Conservation (phyloP, 2,797 vertebrate species). For the Gephyroberyx darwinii region DNA sequence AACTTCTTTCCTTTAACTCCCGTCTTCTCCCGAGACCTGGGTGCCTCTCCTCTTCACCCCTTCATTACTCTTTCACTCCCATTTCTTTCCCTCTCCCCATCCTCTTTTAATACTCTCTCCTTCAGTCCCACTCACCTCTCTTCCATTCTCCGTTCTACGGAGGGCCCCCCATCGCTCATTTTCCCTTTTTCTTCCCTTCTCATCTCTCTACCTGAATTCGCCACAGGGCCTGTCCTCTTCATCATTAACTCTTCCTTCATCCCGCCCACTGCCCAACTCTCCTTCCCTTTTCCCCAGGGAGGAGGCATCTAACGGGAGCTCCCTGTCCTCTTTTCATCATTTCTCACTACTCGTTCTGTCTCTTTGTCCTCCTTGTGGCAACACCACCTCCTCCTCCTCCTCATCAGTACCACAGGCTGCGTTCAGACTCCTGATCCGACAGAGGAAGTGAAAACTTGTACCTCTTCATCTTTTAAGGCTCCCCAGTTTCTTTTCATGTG, state of each 20-base stretch:
- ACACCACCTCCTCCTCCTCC: slow-evolving; percentile 50
- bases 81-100: background rate
- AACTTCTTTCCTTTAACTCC: slow-evolving; percentile 23
- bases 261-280: slow-evolving; percentile 52
- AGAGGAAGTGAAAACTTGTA: slow-evolving; percentile 41
- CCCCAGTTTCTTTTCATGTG: slow-evolving; percentile 19
- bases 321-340: slow-evolving; percentile 59
- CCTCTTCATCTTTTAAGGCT: slow-evolving; percentile 61
- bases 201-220: slow-evolving; percentile 3
- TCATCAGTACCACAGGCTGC: slow-evolving; percentile 54
- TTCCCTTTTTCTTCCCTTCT: background rate
- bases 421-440: slow-evolving; percentile 60
- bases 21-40: background rate
- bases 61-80: background rate
- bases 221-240: slow-evolving; percentile 41
- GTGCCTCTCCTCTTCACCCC: slow-evolving; percentile 1
- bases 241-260: slow-evolving; percentile 55
- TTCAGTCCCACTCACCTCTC: slow-evolving; percentile 9
- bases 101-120: slow-evolving; percentile 1
- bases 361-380: slow-evolving; percentile 43
- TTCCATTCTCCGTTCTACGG: slow-evolving; percentile 6
- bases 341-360: slow-evolving; percentile 37
- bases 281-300: slow-evolving; percentile 37
- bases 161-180: slow-evolving; percentile 10
- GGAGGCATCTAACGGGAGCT: slow-evolving; percentile 34